Conservation (phyloP, 2,888 invertebrate species). For the Harmothoe impar region DNA sequence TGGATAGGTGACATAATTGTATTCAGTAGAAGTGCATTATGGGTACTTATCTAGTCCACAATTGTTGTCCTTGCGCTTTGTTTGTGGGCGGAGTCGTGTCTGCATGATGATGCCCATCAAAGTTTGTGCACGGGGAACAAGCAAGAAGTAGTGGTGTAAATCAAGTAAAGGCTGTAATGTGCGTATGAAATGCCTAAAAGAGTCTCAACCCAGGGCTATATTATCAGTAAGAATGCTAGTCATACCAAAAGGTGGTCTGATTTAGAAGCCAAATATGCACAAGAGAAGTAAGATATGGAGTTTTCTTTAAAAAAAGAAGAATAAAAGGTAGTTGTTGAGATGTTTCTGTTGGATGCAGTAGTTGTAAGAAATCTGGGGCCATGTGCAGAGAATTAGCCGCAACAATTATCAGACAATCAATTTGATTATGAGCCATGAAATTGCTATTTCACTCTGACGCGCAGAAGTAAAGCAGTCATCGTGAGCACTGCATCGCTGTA, state of each 20-base stretch:
- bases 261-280: constrained; percentile 36
- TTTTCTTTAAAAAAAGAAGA: too few relatives aligned
- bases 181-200: too few relatives aligned
- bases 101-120: too few relatives aligned
- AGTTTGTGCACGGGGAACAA: neutral
- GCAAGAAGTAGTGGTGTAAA: neutral
- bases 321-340: neutral
- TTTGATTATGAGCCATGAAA: constrained; percentile 27
- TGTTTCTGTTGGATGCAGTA: constrained; percentile 28
- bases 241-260: neutral
- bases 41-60: neutral
- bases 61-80: neutral
- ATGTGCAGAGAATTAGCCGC: constrained; percentile 37
- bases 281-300: neutral
- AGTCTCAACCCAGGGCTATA: too few relatives aligned
- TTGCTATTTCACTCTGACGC: neutral
- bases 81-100: neutral
- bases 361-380: neutral
- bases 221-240: neutral
- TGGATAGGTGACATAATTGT: neutral
- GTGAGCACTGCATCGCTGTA: constrained; percentile 14
- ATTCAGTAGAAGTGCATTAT: neutral
- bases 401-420: constrained; percentile 44
- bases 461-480: neutral
- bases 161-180: too few relatives aligned